Conservation (phyloP, 64 coral and sea anemone species). For the Pocillopora damicornis region DNA sequence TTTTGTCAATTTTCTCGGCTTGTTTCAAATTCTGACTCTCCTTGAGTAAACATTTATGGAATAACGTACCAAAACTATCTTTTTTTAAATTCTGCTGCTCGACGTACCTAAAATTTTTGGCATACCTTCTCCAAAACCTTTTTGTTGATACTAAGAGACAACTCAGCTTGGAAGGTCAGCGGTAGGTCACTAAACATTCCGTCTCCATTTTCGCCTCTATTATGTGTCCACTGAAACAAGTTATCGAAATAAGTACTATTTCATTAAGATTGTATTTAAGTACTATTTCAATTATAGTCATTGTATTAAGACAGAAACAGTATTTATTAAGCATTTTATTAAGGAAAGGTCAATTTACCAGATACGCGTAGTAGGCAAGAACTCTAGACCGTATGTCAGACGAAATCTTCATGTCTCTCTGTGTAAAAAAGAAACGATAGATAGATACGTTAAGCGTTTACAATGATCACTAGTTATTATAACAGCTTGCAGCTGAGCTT, state of each 20-base stretch:
- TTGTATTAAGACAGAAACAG: too few species aligned
- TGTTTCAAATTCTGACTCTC: not conserved
- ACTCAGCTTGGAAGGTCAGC: constrained; percentile 73
- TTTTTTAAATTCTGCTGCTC: not conserved
- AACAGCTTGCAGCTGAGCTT: too few species aligned
- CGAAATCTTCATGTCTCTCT: constrained; percentile 61
- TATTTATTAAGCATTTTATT: too few species aligned
- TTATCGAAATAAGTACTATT: not conserved
- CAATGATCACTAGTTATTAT: not conserved
- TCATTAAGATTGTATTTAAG: not conserved
- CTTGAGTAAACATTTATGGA: not conserved
- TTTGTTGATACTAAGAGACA: constrained; percentile 73
- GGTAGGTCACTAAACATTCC: constrained; percentile 84
- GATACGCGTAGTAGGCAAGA: constrained; percentile 78
- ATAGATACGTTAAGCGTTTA: not conserved
- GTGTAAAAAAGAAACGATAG: not conserved
- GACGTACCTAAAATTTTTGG: not conserved
- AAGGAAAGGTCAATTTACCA: constrained; percentile 44
- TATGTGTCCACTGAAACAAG: constrained; percentile 51
- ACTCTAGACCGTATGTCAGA: constrained; percentile 54
- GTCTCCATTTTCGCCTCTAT: constrained; percentile 56
- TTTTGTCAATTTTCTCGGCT: not conserved
- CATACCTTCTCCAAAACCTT: constrained; percentile 79
- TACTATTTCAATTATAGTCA: not conserved
- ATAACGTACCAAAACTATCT: not conserved